Evolutionary conservation across 2,888 invertebrate species (phyloP).

Genomic region (Galeopsomyia nigrocyanea): DNA sequence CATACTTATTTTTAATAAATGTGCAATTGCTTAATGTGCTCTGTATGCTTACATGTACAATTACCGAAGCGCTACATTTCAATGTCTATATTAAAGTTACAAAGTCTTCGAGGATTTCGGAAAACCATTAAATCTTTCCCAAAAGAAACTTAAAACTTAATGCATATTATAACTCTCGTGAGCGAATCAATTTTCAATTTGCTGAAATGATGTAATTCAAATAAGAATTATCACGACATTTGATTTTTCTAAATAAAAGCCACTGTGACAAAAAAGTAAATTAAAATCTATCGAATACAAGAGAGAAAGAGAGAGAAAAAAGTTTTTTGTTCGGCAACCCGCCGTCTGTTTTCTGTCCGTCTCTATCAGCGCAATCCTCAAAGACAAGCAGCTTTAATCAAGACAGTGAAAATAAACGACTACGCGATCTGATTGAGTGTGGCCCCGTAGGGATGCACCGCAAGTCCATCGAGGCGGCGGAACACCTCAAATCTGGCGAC

Average conservation of each 20-base stretch:
- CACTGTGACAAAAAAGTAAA: slow-evolving; percentile 12
- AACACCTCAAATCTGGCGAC: slow-evolving; percentile 88
- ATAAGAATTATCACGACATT: no score
- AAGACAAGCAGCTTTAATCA: slow-evolving; percentile 69
- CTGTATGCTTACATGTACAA: no score
- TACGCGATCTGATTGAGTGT: slow-evolving; percentile 67
- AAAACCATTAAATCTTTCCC: slow-evolving; percentile 36
- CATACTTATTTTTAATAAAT: background rate
- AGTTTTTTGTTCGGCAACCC: slow-evolving; percentile 42
- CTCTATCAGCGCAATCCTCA: slow-evolving; percentile 69
- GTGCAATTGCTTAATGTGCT: background rate
- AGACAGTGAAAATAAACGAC: slow-evolving; percentile 68
- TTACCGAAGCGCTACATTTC: no score
- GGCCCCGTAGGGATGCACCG: slow-evolving; percentile 94
- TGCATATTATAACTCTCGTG: no score
- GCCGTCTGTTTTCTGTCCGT: slow-evolving; percentile 65
- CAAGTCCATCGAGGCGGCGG: slow-evolving; percentile 97
- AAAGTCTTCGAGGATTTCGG: slow-evolving; percentile 44
- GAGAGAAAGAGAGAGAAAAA: slow-evolving; percentile 33
- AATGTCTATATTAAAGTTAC: slow-evolving; percentile 18
- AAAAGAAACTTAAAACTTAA: slow-evolving; percentile 13
- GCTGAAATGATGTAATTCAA: no score
- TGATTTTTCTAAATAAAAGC: background rate
- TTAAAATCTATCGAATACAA: slow-evolving; percentile 6
- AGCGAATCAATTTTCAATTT: no score